A percentile compares a stretch with the other conserved stretches of the same genome.
Evolutionary conservation across 2,888 invertebrate species (phyloP).

Genomic region (Oxycera nigricornis): DNA sequence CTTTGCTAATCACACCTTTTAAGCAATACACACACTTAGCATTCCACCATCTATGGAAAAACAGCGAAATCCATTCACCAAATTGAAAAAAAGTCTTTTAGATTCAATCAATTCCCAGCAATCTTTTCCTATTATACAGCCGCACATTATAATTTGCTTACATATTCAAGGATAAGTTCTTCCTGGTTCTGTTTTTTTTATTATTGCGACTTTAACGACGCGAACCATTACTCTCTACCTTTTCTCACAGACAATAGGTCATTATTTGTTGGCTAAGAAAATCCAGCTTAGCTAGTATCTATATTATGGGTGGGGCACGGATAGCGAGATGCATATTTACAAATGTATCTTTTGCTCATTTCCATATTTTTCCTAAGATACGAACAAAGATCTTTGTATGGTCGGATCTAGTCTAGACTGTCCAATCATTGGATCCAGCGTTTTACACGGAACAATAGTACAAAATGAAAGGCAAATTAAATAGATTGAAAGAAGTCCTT

Average conservation of each 20-base stretch:
- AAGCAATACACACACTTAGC: too few species aligned
- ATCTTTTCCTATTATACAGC: neutral
- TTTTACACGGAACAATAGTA: neutral
- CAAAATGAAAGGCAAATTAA: neutral
- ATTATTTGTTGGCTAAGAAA: conserved; percentile 13
- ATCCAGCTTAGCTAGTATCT: conserved; percentile 1
- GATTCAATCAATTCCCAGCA: neutral
- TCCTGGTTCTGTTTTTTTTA: conserved; percentile 4
- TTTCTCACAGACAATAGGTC: conserved; percentile 12
- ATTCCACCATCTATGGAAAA: too few species aligned
- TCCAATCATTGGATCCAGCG: neutral
- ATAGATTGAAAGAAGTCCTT: conserved; percentile 6
- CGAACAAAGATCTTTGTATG: conserved; percentile 8
- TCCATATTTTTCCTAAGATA: conserved; percentile 34
- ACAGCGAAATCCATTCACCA: neutral
- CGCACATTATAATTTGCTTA: conserved; percentile 4
- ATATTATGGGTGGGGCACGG: neutral
- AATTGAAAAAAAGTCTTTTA: neutral
- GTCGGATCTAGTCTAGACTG: neutral
- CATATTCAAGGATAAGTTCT: conserved; percentile 13
- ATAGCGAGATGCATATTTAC: neutral
- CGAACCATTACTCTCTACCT: neutral
- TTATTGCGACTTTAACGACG: neutral
- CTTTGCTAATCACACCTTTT: too few species aligned
- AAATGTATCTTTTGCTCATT: conserved; percentile 12